Evolutionary conservation across 2,113 vertebrate genomes (phyloP).

Genomic region (Corydoras sp.): DNA sequence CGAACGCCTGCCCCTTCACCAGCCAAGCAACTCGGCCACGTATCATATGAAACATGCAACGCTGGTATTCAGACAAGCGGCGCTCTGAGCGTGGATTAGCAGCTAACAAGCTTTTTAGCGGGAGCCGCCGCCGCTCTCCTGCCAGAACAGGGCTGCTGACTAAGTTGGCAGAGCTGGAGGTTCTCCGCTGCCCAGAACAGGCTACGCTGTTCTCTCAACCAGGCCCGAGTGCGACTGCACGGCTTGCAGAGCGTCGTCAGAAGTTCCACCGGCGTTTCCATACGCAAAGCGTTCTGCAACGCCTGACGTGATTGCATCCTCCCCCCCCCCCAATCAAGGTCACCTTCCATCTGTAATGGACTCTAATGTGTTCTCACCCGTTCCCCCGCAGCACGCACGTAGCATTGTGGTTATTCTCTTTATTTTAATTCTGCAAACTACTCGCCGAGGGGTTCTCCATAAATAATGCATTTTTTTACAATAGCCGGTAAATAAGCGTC

Average conservation of each 20-base stretch:
- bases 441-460: conserved; percentile 86
- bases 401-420: too few relatives aligned
- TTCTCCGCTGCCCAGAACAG: conserved; percentile 36
- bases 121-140: conserved; percentile 42
- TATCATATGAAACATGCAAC: conserved; percentile 43
- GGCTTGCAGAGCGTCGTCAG: too few relatives aligned
- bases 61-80: conserved; percentile 40
- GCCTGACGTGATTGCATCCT: too few relatives aligned
- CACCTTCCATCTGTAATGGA: conserved; percentile 87
- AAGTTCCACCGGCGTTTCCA: too few relatives aligned
- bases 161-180: conserved; percentile 45
- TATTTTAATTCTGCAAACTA: conserved; percentile 76
- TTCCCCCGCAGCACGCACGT: too few relatives aligned
- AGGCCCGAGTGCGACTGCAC: too few relatives aligned
- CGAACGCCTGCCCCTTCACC: conserved; percentile 5
- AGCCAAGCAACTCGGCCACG: conserved; percentile 34
- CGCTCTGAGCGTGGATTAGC: conserved; percentile 49
- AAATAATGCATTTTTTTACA: conserved; percentile 94
- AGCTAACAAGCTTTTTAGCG: conserved; percentile 53
- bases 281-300: too few relatives aligned
- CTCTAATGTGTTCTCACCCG: conserved; percentile 54
- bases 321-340: conserved; percentile 74
- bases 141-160: conserved; percentile 51
- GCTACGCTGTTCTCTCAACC: conserved; percentile 34
- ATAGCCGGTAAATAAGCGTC: conserved; percentile 96